Evolutionary conservation across 2,113 vertebrate species (phyloP), one percentile per base, ranked within the genome.

Genomic region (Paralichthys olivaceus): DNA sequence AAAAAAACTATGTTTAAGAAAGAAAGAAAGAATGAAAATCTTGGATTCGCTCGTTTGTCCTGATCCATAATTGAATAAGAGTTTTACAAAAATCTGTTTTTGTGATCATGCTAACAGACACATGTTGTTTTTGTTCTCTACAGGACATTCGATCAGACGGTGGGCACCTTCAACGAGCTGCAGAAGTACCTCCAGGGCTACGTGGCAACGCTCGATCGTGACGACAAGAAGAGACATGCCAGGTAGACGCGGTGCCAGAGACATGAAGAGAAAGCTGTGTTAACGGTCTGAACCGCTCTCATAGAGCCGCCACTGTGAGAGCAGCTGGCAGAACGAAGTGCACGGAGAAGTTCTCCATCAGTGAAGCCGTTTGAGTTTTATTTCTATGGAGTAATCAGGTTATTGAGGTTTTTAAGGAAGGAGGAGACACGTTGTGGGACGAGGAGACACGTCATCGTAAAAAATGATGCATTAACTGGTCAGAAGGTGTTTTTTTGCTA

Each of bases 101-200:
- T n/a, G n/a, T n/a, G n/a, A n/a, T n/a, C n/a, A n/a, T n/a, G n/a
- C n/a, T n/a, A n/a, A n/a, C n/a, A n/a, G n/a, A n/a, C n/a, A n/a
- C n/a, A n/a, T 47, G 54, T 7, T n/a, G 0, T 8, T n/a, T 45
- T 20, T 81, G 54, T 67, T 68, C 51, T 69, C 57, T 4, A 8
- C 23, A 95, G 94, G 79, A 95, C 94, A 7, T 95, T 95, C 34
- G 90, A 92, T 83, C 94, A 94, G 86, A 95, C 94, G 0, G 94
- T 95, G 34, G 94, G 94, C 13, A 94, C 93, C n/a, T 94, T 94
- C 75, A 92, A 92, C 1, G 94, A 95, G 84, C 93, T 95, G 67
- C 94, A 95, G 89, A 93, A 89, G 53, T 92, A 94, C 79, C 94
- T 95, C 19, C 92, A 95, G 63, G 93, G 93, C 14, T 95, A 95